Base-by-base conservation (phyloP, 1,140 invertebrate genomes). In the Camponotus floridanus region DNA sequence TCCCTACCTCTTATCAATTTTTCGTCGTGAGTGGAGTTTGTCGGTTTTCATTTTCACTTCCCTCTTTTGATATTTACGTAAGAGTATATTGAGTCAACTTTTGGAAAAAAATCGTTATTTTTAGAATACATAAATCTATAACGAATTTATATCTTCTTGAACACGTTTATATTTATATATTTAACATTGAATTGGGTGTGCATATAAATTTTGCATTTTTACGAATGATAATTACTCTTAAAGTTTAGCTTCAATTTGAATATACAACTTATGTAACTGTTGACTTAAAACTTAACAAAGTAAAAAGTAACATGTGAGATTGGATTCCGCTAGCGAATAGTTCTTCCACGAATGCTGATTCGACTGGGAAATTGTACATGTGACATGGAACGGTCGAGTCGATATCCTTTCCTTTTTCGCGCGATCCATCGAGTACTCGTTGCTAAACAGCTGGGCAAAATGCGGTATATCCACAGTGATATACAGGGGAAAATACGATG, bases 341-440 rank as follows among this genome's bases (percentile, higher is more conserved):
- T 39, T 45, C 11, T 57, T 80, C 33, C 45, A 57, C 26, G 15
- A 9, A 21, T 59, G 8, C 15, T n/a, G 1, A 5, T 13, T 80
- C 31, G 13, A 68, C 45, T 18, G 33, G 39, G 21, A 71, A 71
- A 51, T 31, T 68, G 33, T 39, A 6, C 31, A 21, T 15, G 18
- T 18, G 0, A 51, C n/a, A 45, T 42, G 36, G 57, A 71, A 76
- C 36, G 65, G n/a, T n/a, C 59, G 74, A 70, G n/a, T 42, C 68
- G 70, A 83, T 74, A 42, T 71, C 26, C 68, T 48, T 61, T 83
- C 68, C 31, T 9, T 74, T 48, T 83, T 45, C 48, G 11, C 18
- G 70, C 18, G 64, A 83, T 83, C 39, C 8, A 74, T 74, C 85
- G 48, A 18, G 33, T 48, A 48, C 9, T 57, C 26, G 11, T 61